phyloP scores from a whole-genome alignment of 2,113 vertebrate species.

The Zapus hudsonius region DNA sequence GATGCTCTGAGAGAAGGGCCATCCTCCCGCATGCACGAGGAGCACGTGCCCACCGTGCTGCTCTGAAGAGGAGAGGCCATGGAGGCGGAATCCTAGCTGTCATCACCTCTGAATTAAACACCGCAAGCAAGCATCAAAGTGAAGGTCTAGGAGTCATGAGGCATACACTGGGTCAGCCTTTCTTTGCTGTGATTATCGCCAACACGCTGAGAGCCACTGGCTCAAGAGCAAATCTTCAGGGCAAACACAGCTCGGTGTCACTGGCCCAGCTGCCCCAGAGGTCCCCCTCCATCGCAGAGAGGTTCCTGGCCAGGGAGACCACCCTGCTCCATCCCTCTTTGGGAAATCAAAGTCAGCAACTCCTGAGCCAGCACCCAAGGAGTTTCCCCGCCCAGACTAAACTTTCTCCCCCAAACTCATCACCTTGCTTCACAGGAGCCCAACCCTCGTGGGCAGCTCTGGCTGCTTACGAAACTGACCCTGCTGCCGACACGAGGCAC shows the following conservation, averaged over 20 bases:
- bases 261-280: accelerated
- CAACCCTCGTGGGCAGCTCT: background rate
- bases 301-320: background rate
- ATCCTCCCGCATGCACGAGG: accelerated
- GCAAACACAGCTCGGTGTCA: accelerated
- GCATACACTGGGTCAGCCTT: accelerated
- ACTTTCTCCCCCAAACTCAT: accelerated
- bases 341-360: accelerated
- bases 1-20: background rate
- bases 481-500: background rate
- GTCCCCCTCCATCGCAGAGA: accelerated
- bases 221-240: accelerated
- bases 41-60: accelerated
- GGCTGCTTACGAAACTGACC: too few relatives aligned
- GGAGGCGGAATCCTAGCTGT: accelerated
- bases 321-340: accelerated
- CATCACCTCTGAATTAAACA: accelerated
- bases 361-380: background rate
- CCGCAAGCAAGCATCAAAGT: accelerated
- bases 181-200: accelerated
- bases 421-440: accelerated
- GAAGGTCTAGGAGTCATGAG: accelerated
- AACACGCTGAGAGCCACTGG: accelerated
- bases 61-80: accelerated
- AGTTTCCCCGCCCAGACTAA: background rate